Conservation (phyloP, 2,797 vertebrate genomes). For the Liasis olivaceus region DNA sequence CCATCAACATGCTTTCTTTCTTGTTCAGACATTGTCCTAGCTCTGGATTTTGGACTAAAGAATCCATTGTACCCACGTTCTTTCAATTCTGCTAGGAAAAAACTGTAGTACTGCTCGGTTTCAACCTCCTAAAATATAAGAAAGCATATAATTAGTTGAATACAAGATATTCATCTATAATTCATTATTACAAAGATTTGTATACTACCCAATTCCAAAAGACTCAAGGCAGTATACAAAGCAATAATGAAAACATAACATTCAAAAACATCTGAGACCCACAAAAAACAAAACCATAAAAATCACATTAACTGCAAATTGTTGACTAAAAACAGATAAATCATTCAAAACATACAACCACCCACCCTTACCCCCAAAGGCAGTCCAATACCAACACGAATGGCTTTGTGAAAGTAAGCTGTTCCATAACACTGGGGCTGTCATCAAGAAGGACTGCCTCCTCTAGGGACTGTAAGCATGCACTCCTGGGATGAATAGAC, state of each 20-base stretch:
- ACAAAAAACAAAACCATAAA: background rate
- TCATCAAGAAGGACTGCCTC: background rate
- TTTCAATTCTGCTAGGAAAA: constrained; percentile 94
- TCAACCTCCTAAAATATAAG: constrained; percentile 87
- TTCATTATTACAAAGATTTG: background rate
- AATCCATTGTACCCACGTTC: constrained; percentile 96
- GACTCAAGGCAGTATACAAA: background rate
- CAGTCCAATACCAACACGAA: background rate
- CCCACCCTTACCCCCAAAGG: background rate
- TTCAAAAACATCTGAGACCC: background rate
- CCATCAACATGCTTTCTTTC: constrained; percentile 97
- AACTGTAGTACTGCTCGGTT: constrained; percentile 96
- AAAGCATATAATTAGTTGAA: background rate
- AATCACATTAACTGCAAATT: background rate
- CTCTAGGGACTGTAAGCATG: background rate
- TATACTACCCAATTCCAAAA: background rate
- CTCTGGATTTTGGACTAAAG: constrained; percentile 97
- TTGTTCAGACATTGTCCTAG: constrained; percentile 96
- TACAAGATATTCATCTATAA: background rate
- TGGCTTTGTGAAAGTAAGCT: background rate
- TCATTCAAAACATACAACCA: background rate
- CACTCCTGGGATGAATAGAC: background rate
- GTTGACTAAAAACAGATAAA: background rate
- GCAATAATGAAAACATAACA: background rate
- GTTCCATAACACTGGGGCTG: background rate